Conservation (phyloP, 2,888 invertebrate genomes). For the Tromatobia lineatoria region DNA sequence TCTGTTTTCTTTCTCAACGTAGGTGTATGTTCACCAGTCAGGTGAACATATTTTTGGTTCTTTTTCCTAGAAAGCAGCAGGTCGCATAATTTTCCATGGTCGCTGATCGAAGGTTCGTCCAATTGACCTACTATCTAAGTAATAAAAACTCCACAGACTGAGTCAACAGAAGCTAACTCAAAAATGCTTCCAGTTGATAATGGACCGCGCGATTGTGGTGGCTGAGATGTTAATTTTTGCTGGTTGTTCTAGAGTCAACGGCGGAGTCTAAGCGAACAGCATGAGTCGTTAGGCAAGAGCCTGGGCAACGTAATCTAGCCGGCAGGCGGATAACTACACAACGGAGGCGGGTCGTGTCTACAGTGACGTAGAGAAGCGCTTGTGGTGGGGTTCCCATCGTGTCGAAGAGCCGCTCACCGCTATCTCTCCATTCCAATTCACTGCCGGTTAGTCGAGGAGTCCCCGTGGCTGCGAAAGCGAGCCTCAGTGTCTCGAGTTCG, state of each 20-base stretch:
- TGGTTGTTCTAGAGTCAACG: not conserved
- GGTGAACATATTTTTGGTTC: too few species aligned
- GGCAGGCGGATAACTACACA: constrained; percentile 8
- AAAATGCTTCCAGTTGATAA: not conserved
- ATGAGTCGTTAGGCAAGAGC: constrained; percentile 12
- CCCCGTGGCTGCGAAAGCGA: constrained; percentile 44
- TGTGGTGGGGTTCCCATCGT: constrained; percentile 57
- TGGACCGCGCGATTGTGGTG: not conserved
- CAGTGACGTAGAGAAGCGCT: constrained; percentile 44
- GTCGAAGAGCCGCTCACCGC: constrained; percentile 12
- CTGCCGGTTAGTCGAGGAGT: constrained; percentile 18
- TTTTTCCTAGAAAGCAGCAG: too few species aligned
- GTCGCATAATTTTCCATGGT: too few species aligned
- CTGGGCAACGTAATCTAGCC: constrained; percentile 44
- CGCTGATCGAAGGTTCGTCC: too few species aligned
- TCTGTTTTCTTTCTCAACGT: too few species aligned
- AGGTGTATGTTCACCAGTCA: too few species aligned
- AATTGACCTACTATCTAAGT: not conserved
- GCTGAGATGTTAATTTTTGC: not conserved
- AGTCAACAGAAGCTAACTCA: not conserved
- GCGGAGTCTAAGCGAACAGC: not conserved
- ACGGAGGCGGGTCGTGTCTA: constrained; percentile 27
- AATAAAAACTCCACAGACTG: not conserved
- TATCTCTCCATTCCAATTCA: constrained; percentile 27
- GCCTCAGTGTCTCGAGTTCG: constrained; percentile 57